phyloP scores from a whole-genome alignment of 2,797 vertebrate species.

The Anableps anableps region DNA sequence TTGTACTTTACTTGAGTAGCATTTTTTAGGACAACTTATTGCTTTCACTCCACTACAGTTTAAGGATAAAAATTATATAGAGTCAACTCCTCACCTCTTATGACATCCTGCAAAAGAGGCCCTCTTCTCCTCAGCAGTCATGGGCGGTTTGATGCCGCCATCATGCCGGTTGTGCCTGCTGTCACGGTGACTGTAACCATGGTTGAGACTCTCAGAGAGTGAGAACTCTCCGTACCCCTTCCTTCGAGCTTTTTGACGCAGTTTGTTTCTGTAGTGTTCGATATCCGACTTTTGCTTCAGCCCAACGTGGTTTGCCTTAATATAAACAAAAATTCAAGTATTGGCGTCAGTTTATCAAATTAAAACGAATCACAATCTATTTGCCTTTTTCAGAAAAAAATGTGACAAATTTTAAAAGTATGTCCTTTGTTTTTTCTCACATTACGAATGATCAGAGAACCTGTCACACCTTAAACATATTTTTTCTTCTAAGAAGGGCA shows the following conservation, averaged over 20 bases:
- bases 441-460: background rate
- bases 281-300: constrained; percentile 98
- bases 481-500: constrained; percentile 18
- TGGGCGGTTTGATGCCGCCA: constrained; percentile 67
- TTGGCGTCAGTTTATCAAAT: background rate
- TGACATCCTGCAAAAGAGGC: constrained; percentile 80
- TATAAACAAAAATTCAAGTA: background rate
- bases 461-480: constrained; percentile 13
- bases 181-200: constrained; percentile 76
- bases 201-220: constrained; percentile 80
- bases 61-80: too few species aligned
- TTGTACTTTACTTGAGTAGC: too few species aligned
- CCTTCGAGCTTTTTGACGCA: constrained; percentile 93
- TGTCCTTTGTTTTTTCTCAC: background rate
- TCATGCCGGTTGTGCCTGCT: constrained; percentile 63
- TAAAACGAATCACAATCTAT: background rate
- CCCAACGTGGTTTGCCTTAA: constrained; percentile 89
- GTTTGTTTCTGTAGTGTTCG: constrained; percentile 97
- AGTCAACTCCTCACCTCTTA: constrained; percentile 62
- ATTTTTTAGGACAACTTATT: too few species aligned
- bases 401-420: background rate
- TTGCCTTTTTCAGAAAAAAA: background rate
- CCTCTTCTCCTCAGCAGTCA: constrained; percentile 79
- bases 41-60: too few species aligned
- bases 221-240: constrained; percentile 96